A percentile compares a stretch with the other conserved stretches of the same genome.
Conservation (phyloP, 2,888 invertebrate species). For the Drosophila maculinotata region DNA sequence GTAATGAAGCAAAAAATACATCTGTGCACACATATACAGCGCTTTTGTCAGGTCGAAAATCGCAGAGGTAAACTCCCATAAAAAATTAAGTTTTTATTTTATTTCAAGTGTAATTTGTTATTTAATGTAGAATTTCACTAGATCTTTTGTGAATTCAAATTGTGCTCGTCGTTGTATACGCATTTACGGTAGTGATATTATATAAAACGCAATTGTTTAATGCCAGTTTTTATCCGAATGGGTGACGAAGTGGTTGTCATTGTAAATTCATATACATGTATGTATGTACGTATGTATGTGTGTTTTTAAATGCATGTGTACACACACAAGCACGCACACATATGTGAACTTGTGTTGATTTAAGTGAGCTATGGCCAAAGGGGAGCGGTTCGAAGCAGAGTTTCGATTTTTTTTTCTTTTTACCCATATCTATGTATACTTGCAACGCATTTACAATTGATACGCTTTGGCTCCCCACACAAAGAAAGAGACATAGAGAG, state of each 20-base stretch:
- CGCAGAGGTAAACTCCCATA: slow-evolving; percentile 74
- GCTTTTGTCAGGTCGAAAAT: slow-evolving; percentile 63
- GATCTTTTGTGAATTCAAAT: slow-evolving; percentile 46
- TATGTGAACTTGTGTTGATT: slow-evolving; percentile 69
- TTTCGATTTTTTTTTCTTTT: slow-evolving; percentile 74
- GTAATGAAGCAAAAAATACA: slow-evolving; percentile 14
- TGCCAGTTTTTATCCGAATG: slow-evolving; percentile 72
- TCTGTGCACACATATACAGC: slow-evolving; percentile 37
- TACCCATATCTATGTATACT: slow-evolving; percentile 71
- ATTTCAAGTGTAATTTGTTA: slow-evolving; percentile 57
- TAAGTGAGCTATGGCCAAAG: slow-evolving; percentile 43
- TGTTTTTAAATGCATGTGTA: slow-evolving; percentile 26
- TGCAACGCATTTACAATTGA: slow-evolving; percentile 64
- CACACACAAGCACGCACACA: slow-evolving; percentile 21
- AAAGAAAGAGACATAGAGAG: slow-evolving; percentile 26
- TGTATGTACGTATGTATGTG: slow-evolving; percentile 39
- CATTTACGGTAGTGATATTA: slow-evolving; percentile 63
- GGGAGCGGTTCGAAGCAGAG: slow-evolving; percentile 66
- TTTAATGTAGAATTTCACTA: slow-evolving; percentile 32
- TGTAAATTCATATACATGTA: slow-evolving; percentile 62
- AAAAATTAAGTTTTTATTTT: slow-evolving; percentile 42
- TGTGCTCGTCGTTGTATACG: slow-evolving; percentile 41
- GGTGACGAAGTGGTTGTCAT: slow-evolving; percentile 80
- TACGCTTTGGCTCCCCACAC: slow-evolving; percentile 44
- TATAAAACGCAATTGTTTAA: slow-evolving; percentile 69